Evolutionary conservation across 1,140 invertebrate genomes (phyloP).

Genomic region (Drosophila yakuba): DNA sequence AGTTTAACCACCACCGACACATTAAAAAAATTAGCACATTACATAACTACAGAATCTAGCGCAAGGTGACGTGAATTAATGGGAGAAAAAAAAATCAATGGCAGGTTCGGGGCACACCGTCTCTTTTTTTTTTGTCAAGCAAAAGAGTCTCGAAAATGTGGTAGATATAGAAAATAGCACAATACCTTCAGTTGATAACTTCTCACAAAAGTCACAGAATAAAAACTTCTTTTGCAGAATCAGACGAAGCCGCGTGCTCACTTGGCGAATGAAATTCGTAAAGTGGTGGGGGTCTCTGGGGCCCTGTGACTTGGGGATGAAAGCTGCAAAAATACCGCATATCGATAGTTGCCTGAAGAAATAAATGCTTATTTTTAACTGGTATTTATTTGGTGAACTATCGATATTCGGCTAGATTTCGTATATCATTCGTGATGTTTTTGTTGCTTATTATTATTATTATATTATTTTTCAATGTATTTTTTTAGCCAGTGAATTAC

Average conservation of each 20-base stretch:
- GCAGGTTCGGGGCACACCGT: conserved; percentile 32
- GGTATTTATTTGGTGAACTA: too few relatives aligned
- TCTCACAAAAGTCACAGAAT: conserved; percentile 85
- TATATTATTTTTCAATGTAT: too few relatives aligned
- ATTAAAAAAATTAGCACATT: conserved; percentile 73
- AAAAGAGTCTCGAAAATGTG: conserved; percentile 16
- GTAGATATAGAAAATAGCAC: conserved; percentile 45
- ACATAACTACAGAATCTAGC: conserved; percentile 77
- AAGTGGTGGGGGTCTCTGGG: conserved; percentile 38
- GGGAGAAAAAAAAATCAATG: conserved; percentile 74
- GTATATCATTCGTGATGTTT: too few relatives aligned
- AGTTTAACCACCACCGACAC: conserved; percentile 62
- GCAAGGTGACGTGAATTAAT: conserved; percentile 67
- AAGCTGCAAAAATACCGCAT: too few relatives aligned
- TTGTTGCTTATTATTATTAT: too few relatives aligned
- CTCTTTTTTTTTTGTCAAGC: conserved; percentile 5
- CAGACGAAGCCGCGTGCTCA: conserved; percentile 82
- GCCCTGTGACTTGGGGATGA: not conserved
- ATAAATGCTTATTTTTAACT: too few relatives aligned
- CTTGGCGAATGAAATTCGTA: conserved; percentile 75
- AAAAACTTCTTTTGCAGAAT: conserved; percentile 85
- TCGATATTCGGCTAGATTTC: too few relatives aligned
- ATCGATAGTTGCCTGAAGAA: too few relatives aligned
- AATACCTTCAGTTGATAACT: conserved; percentile 84
- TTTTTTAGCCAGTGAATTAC: too few relatives aligned